Base-by-base conservation (phyloP, 1,140 invertebrate species). In the Drosophila repletoides region DNA sequence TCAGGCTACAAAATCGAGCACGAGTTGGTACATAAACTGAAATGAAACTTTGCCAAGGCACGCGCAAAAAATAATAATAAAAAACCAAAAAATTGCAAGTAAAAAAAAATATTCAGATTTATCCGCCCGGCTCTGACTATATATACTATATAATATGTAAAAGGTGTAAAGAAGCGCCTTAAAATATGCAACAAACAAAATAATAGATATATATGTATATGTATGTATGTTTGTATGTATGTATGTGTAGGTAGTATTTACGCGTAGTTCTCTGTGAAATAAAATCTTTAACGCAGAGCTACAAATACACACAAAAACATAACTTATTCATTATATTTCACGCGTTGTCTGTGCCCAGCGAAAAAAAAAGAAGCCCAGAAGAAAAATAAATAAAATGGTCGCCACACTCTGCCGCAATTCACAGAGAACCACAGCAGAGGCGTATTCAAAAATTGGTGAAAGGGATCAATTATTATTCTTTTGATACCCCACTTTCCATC, bases 271-370 rank as follows among this genome's bases (percentile, higher is more conserved):
- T 34, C 40, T 22, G 46, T 15, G 33, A 56, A 51, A 56, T 67
- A 51, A 80, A 73, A 72, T 73, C 59, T 81, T 72, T 52, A 81
- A 69, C 67, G n/a, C n/a, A 52, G 28, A 51, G 45, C 71, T 48
- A 58, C 55, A 48, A 55, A 70, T 55, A 64, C 56, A 49, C 68
- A 10, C 59, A 46, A 49, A 41, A 59, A 58, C 56, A 64, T 87
- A 58, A 75, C 43, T 80, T 86, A 81, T 87, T 84, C 72, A 87
- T 84, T 76, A 76, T 52, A 36, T 72, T 74, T 68, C 81, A 72
- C 74, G 69, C 70, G 51, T 26, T 65, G 45, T 81, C 67, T 59
- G 43, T 53, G 46, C 29, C 24, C 22, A 31, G 38, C 52, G 6
- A 36, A 49, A 48, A 40, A 29, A 28, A 5, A 26, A 53, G 26